Evolutionary conservation across 2,113 vertebrate genomes (phyloP), one percentile per base, ranked within the genome.

Genomic region (Callipepla squamata): DNA sequence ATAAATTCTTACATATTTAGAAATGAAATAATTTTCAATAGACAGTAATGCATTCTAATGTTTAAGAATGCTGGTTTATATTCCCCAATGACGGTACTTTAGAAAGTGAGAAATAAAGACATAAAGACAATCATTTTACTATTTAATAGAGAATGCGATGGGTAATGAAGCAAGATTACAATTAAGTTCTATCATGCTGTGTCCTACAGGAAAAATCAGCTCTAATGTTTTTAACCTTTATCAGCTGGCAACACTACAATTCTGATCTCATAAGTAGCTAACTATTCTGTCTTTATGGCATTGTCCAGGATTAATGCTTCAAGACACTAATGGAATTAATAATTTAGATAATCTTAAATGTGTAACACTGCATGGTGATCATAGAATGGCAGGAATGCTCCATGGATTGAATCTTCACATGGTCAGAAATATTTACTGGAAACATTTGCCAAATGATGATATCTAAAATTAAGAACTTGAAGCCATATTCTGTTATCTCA

Each of bases 181-280:
- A 93, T 95, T 96, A 97, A 94, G 73, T 95, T 96, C 89, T 95
- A 76, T 19, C 89, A 97, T 94, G 80, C 72, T 91, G 77, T 96
- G 93, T 96, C 92, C 91, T 95, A 85, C 59, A 92, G 80, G 92
- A 96, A 96, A 95, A 96, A 92, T 96, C 84, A 96, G 3, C 67
- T 93, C 55, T 92, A 90, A 87, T 92, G 83, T 93, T 82, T 92
- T 73, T 91, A 87, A 95, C 89, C 80, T 97, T 75, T 89, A 80
- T 92, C 80, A 81, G 79, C 68, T 91, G 78, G n/a, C 61, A 95
- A 14, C 73, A 66, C 50, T 92, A 22, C 47, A 72, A 36, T 67
- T 93, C 32, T 92, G 51, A 89, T 89, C 57, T 91, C 47, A 4
- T 67, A 84, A 75, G 45, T 65, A 82, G 59, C 82, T 94, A 94